Conservation (phyloP, 1,140 invertebrate genomes). For the Micrasema minimum region DNA sequence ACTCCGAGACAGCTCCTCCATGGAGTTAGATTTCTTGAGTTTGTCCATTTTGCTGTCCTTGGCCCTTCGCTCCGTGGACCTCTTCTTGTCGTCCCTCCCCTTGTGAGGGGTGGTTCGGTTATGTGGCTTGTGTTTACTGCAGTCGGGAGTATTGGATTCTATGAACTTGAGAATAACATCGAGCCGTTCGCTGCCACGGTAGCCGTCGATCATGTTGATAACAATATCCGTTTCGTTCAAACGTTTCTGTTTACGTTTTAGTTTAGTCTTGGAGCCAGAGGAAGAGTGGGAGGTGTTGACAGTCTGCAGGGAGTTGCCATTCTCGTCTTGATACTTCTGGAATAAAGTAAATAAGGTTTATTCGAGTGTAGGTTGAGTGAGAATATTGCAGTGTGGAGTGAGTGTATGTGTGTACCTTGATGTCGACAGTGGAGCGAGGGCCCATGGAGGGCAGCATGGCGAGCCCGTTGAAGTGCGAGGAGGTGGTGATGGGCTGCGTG, state of each 20-base stretch:
- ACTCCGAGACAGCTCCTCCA: conserved; percentile 77
- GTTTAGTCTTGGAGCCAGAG: conserved; percentile 66
- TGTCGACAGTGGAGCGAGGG: conserved; percentile 12
- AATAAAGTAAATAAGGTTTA: no score
- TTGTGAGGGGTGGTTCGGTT: conserved; percentile 32
- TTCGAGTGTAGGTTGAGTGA: no score
- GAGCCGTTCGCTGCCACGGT: conserved; percentile 71
- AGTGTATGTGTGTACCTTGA: conserved; percentile 20
- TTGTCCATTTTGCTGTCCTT: conserved; percentile 62
- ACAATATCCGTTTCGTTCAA: conserved; percentile 72
- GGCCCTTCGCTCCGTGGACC: conserved; percentile 60
- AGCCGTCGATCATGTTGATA: conserved; percentile 73
- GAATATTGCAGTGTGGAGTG: background rate
- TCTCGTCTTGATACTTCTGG: conserved; percentile 74
- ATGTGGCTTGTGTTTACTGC: conserved; percentile 55
- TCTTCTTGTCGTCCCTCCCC: conserved; percentile 59
- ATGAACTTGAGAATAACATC: conserved; percentile 69
- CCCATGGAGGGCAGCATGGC: background rate
- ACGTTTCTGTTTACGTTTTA: conserved; percentile 67
- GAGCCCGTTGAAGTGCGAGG: background rate
- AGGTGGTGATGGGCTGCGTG: conserved; percentile 22
- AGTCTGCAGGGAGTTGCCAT: conserved; percentile 72
- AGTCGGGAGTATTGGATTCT: conserved; percentile 62
- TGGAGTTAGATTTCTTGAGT: conserved; percentile 73
- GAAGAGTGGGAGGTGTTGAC: conserved; percentile 65